These are phyloP conservation scores for Leptonema lineaticorne DNA, from an alignment of 1,140 invertebrate species.

Conservation along the genomic window DNA sequence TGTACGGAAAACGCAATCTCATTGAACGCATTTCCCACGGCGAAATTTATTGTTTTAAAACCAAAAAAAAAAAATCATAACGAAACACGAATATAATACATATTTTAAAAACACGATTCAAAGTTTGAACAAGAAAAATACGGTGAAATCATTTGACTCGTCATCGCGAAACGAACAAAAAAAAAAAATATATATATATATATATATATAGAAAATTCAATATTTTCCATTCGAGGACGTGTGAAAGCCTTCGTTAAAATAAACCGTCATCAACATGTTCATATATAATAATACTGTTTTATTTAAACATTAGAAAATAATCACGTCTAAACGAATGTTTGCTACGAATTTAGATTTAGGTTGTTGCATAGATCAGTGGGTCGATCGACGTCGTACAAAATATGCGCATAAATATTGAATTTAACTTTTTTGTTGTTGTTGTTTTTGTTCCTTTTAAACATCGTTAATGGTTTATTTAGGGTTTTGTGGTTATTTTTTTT, in stretches of 20 bases:
- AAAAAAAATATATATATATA: neutral
- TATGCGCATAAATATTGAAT: too few species aligned
- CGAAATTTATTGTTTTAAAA: neutral
- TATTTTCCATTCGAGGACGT: neutral
- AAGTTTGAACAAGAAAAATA: neutral
- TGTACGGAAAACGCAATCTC: neutral
- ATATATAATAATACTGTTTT: too few species aligned
- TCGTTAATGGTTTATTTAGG: slow-evolving; percentile 22
- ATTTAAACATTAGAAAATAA: too few species aligned
- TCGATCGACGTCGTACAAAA: too few species aligned
- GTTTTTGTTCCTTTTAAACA: slow-evolving; percentile 23
- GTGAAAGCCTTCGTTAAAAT: too few species aligned
- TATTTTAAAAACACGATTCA: neutral
- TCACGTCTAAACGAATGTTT: too few species aligned
- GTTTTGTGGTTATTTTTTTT: slow-evolving; percentile 20
- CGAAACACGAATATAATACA: too few species aligned
- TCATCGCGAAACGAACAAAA: neutral
- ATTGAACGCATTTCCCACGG: neutral
- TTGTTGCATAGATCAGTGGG: too few species aligned
- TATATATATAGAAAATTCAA: neutral
- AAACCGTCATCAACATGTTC: too few species aligned
- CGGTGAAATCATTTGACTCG: neutral
- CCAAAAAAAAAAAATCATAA: neutral
- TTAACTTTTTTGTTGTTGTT: too few species aligned
- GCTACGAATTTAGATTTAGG: too few species aligned